Conservation (phyloP, 2,797 vertebrate species). For the Anisognathus igniventris region DNA sequence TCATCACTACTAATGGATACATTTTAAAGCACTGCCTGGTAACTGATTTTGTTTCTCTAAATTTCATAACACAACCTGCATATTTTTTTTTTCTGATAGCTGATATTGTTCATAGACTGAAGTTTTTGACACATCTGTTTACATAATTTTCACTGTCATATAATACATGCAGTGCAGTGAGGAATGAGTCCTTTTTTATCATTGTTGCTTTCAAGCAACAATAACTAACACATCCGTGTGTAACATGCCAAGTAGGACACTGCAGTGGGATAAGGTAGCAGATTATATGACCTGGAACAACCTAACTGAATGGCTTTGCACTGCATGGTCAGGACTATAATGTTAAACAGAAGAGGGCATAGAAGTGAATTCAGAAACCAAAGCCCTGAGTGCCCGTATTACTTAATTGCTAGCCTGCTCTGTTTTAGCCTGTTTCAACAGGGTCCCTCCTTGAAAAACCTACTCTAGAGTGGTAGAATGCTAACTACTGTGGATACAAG, state of each 20-base stretch:
- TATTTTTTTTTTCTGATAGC: neutral
- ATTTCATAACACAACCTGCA: neutral
- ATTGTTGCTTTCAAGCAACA: neutral
- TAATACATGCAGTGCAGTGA: neutral
- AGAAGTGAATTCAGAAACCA: neutral
- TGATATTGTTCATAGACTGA: neutral
- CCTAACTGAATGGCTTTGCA: neutral
- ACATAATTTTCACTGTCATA: neutral
- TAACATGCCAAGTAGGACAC: neutral
- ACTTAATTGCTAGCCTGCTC: neutral
- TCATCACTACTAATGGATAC: neutral
- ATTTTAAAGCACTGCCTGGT: neutral
- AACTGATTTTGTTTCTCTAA: neutral
- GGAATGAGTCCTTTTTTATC: neutral
- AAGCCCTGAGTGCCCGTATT: neutral
- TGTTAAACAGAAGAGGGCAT: neutral
- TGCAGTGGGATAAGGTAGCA: neutral
- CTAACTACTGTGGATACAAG: neutral
- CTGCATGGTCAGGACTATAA: neutral
- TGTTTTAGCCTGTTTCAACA: neutral
- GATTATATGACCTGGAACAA: neutral
- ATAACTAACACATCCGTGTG: neutral
- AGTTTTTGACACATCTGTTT: neutral
- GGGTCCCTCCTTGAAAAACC: neutral
- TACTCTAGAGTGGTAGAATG: neutral